phyloP scores from a whole-genome alignment of 2,888 invertebrate species.

The Aproaerema taeniolella region DNA sequence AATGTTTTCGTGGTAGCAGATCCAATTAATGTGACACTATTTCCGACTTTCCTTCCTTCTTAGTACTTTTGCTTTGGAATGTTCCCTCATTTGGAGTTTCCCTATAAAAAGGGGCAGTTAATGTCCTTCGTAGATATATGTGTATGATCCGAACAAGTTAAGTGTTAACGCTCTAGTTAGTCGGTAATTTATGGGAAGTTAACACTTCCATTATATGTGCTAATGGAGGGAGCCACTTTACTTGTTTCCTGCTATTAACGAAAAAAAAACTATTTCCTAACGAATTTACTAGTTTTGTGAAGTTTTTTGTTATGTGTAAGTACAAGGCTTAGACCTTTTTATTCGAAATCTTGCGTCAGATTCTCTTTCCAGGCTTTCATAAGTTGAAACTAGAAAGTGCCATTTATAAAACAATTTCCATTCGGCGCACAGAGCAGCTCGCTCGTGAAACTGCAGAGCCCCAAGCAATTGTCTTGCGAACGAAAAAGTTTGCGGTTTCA shows the following conservation, averaged over 20 bases:
- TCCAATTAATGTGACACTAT: constrained; percentile 16
- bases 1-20: constrained; percentile 12
- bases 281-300: neutral
- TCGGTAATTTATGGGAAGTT: constrained; percentile 17
- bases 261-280: constrained; percentile 6
- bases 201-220: constrained; percentile 14
- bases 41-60: constrained; percentile 6
- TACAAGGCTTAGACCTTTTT: no score
- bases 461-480: constrained; percentile 37
- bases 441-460: constrained; percentile 23
- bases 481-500: constrained; percentile 58
- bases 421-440: constrained; percentile 14
- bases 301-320: no score
- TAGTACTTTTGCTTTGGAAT: constrained; percentile 12
- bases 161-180: constrained; percentile 18
- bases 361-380: no score
- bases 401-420: constrained; percentile 5
- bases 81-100: constrained; percentile 16
- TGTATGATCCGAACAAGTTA: constrained; percentile 13
- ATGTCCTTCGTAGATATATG: constrained; percentile 14
- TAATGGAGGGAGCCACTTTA: constrained; percentile 10
- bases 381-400: neutral
- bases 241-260: constrained; percentile 5
- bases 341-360: no score
- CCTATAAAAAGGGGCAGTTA: constrained; percentile 18